These are phyloP conservation scores for Cacatua alba DNA, from an alignment of 2,113 vertebrate genomes.

Conservation along the genomic window DNA sequence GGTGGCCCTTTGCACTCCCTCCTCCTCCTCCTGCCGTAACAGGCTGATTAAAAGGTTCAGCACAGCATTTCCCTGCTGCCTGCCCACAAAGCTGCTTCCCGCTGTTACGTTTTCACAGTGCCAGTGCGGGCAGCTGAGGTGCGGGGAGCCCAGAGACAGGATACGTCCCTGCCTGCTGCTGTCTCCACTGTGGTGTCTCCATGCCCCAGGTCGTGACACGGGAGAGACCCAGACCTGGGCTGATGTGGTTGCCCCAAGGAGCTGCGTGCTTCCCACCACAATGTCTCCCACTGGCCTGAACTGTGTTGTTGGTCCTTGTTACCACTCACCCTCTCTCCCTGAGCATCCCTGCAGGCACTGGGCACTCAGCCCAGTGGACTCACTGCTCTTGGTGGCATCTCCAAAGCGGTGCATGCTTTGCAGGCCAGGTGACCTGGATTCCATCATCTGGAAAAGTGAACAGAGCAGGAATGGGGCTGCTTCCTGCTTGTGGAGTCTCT, in stretches of 20 bases:
- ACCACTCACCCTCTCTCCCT: background rate
- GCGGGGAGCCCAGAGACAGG: background rate
- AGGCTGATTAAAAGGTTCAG: background rate
- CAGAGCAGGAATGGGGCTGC: background rate
- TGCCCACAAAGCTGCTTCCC: background rate
- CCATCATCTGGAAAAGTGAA: background rate
- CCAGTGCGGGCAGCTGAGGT: background rate
- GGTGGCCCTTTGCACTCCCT: background rate
- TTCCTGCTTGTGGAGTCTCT: background rate
- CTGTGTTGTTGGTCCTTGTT: background rate
- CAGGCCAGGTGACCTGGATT: background rate
- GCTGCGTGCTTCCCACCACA: rapidly evolving
- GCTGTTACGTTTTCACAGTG: background rate
- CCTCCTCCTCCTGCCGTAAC: background rate
- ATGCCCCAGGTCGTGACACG: background rate
- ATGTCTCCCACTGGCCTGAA: background rate
- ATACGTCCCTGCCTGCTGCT: rapidly evolving
- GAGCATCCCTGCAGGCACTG: background rate
- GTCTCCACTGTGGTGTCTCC: background rate
- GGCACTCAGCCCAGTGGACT: background rate
- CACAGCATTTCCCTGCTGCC: background rate
- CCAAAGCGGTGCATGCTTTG: rapidly evolving
- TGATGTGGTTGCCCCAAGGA: rapidly evolving
- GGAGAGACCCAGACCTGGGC: rapidly evolving
- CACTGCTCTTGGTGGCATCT: background rate